Evolutionary conservation across 2,888 invertebrate genomes (phyloP), one percentile per base, ranked within the genome.

Genomic region (Hypena proboscidalis): DNA sequence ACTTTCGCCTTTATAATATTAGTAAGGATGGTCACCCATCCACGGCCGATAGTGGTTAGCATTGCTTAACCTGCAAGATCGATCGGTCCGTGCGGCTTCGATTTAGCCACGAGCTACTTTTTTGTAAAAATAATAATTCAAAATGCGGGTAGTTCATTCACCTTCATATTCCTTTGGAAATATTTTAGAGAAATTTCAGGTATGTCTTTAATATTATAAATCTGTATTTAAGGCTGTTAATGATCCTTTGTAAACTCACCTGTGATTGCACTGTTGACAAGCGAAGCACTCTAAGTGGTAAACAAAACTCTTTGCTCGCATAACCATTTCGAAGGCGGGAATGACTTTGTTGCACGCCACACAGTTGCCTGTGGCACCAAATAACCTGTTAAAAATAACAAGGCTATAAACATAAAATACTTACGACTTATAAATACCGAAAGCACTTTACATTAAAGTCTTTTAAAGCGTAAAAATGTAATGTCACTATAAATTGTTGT

Each of bases 281-380:
- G 97, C 97, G 84, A 97, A 97, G 85, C 97, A 97, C 85, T 97
- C 97, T 86, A 97, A 93, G 90, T 97, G 97, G 91, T 97, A 97
- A 58, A 97, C 97, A 86, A 97, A 97, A 77, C 95, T 95, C 86
- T 96, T 95, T 61, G 97, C 97, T 83, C 97, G 93, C 97, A 98
- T 97, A 71, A 97, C 97, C 97, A 97, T 97, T 92, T 97, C 97
- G 89, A 97, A 97, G 59, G 97, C 97, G 51, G 97, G 97, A 85
- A 97, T 97, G 80, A 95, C 95, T 93, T 97, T 97, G 88, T 95
- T 95, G 91, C 97, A 98, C 42, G 97, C 97, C 65, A 97, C 95
- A 85, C 97, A 97, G 85, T 96, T 96, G 67, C 97, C 97, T 22
- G 97, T 97, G 71, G 95, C 95, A 60, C 97, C 97, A 77, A 97